Evolutionary conservation across 2,113 vertebrate species (phyloP).

Genomic region (Fregetta grallaria): DNA sequence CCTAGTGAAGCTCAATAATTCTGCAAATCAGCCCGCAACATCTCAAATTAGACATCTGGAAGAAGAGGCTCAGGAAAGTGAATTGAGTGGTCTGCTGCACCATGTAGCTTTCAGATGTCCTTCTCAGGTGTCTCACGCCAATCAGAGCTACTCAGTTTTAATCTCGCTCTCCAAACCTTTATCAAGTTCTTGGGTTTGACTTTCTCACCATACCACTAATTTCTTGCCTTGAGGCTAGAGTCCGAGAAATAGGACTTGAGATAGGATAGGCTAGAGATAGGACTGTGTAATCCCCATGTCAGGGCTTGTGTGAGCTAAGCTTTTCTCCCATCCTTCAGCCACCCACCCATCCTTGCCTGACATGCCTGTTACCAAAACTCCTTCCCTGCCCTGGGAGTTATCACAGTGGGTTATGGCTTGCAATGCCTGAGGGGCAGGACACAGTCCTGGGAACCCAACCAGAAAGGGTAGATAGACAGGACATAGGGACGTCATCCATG

Average conservation of each 20-base stretch:
- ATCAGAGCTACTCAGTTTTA: not conserved
- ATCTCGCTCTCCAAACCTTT: not conserved
- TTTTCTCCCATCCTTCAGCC: not conserved
- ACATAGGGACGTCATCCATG: not conserved
- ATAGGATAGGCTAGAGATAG: not conserved
- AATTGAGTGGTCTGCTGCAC: not conserved
- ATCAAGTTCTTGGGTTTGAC: not conserved
- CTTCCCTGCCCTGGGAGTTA: not conserved
- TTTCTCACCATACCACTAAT: not conserved
- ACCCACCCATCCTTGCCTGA: not conserved
- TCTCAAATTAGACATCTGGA: not conserved
- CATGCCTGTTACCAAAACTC: fast-evolving
- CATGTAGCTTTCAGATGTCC: not conserved
- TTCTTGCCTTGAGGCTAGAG: not conserved
- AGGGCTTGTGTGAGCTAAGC: not conserved
- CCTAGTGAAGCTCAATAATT: not conserved
- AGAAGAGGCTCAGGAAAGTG: not conserved
- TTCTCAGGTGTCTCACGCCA: not conserved
- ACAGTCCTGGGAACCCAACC: not conserved
- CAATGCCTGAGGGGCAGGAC: not conserved
- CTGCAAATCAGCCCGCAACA: not conserved
- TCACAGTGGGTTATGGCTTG: not conserved
- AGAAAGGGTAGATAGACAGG: not conserved
- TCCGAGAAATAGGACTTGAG: not conserved
- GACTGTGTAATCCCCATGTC: not conserved